Evolutionary conservation across 2,113 vertebrate species (phyloP), one percentile per base, ranked within the genome.

Genomic region (Ploceus nigricollis): DNA sequence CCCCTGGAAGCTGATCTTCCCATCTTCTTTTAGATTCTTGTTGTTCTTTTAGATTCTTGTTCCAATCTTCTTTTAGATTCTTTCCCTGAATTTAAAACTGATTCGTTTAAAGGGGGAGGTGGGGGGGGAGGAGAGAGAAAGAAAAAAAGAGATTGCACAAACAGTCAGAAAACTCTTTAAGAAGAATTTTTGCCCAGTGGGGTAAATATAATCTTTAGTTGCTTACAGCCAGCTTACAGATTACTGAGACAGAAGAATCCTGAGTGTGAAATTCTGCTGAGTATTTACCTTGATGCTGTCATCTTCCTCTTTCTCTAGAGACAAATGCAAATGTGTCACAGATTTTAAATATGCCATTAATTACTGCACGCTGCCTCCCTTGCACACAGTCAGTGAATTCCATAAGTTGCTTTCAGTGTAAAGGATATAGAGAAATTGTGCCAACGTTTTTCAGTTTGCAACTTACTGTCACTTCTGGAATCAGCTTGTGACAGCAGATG

Each of bases 301-400:
- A 51, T 71, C 53, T 82, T 70, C 20, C 21, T 66, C 54, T 57
- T 89, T 78, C 84, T 89, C 72, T 53, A 16, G 90, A 87, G 95
- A 82, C 76, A 87, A 95, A 94, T 64, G 82, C 68, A 92, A 48
- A 94, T 48, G 35, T 82, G 40, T 60, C 66, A 75, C 47, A 76
- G 82, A 77, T 80, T 85, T 90, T 54, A 86, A 95, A 91, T 56
- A 50, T 50, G 76, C 61, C 95, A 60, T 93, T 96, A 94, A 95
- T 97, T 94, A 79, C 93, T 18, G 50, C 91, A 51, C 65, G 40
- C 20, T 78, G 79, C 82, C 76, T 97, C 42, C 58, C 63, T 69
- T 76, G 33, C 78, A 79, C 42, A 17, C 20, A 79, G 64, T 5
- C 61, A 78, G 65, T 96, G 85, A 92, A 83, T 83, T 89, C 94